Conservation (phyloP, 2,888 invertebrate genomes). For the Conistra vaccinii region DNA sequence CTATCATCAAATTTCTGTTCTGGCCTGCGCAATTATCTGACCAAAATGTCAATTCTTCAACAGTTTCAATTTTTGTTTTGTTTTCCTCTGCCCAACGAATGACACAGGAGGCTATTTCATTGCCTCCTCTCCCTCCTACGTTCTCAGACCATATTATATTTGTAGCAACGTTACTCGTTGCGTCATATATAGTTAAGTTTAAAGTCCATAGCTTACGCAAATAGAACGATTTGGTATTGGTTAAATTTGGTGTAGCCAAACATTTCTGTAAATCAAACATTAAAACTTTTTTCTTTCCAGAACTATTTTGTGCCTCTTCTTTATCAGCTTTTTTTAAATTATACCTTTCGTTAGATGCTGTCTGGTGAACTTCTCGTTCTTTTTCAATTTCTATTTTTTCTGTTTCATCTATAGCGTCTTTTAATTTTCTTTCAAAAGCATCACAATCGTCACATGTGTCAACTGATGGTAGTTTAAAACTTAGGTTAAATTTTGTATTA, state of each 20-base stretch:
- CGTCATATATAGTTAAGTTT: slow-evolving; percentile 18
- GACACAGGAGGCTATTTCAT: slow-evolving; percentile 8
- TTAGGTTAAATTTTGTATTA: slow-evolving; percentile 1
- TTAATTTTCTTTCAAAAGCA: slow-evolving; percentile 19
- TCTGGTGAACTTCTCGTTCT: too few relatives aligned
- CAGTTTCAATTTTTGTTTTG: too few relatives aligned
- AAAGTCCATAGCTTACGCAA: slow-evolving; percentile 47
- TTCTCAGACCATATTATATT: slow-evolving; percentile 38
- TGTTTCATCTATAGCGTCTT: neutral
- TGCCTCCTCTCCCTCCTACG: slow-evolving; percentile 18
- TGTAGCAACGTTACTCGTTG: slow-evolving; percentile 4
- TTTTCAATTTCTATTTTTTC: too few relatives aligned
- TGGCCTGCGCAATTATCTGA: slow-evolving; percentile 14
- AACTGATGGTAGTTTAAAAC: slow-evolving; percentile 11
- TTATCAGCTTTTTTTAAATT: too few relatives aligned
- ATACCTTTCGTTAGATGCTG: too few relatives aligned
- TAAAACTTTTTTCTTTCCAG: slow-evolving; percentile 2
- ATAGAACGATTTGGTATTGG: slow-evolving; percentile 46
- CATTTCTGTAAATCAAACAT: slow-evolving; percentile 54
- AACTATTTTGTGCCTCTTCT: too few relatives aligned
- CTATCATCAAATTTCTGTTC: slow-evolving; percentile 33
- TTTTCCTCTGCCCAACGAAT: too few relatives aligned
- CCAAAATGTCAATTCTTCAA: too few relatives aligned
- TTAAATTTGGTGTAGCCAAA: slow-evolving; percentile 49
- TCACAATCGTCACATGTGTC: neutral